Base-by-base conservation (phyloP, 2,113 vertebrate species). In the Lota lota region DNA sequence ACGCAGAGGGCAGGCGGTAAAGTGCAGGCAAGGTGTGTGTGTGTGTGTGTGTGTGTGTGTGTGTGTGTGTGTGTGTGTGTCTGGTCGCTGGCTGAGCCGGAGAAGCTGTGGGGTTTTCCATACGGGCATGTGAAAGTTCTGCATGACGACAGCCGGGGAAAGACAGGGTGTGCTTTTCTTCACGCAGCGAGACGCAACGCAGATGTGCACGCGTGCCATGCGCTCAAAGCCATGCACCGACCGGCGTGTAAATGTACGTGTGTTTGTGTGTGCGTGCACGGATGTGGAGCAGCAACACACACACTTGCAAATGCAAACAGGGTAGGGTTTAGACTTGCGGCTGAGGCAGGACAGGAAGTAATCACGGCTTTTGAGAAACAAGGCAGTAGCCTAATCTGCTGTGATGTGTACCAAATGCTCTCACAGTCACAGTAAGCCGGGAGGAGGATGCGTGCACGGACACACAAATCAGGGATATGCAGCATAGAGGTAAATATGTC, bases 391-490 rank as follows among this genome's bases (percentile, higher is more conserved):
- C 78, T 88, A 90, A 89, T 92, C 79, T 88, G 84, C 87, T 83
- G 66, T 74, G 86, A 86, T 86, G 88, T 89, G 91, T 94, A 94
- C 92, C 91, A 93, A 87, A 88, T 88, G 89, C 85, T 84, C 88
- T 86, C 89, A 73, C 53, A 24, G 75, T 64, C 90, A 91, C 78
- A 85, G 79, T 69, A 79, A 86, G 81, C 87, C 70, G 70, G 70
- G 82, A 54, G 64, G 53, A 56, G 14, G 14, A 56, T 56, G 5
- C 53, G 17, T n/a, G 16, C 10, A 56, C n/a, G 16, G 17, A 56
- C 53, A n/a, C 53, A 56, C 17, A 56, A 17, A 53, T 33, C 28
- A 53, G 17, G 51, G 17, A 56, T 14, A 56, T 3, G 5, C 53
- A n/a, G n/a, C 53, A 8, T 2, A 47, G 40, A 14, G 40, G 40